phyloP scores from a whole-genome alignment of 2,888 invertebrate species.

The Xylota sylvarum region DNA sequence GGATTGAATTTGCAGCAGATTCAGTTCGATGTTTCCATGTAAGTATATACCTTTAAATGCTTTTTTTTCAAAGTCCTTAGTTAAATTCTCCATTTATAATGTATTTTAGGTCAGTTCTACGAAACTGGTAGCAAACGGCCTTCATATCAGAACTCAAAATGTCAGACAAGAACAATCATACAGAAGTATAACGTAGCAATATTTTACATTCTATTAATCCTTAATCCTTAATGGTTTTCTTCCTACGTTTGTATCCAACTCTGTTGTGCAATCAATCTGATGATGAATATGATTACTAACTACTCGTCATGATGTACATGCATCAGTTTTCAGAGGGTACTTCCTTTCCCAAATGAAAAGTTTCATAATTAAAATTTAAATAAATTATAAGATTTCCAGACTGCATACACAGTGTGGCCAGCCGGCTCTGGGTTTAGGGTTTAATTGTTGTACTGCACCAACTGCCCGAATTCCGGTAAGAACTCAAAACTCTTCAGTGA shows the following conservation, averaged over 20 bases:
- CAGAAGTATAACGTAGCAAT: not conserved
- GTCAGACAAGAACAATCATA: not conserved
- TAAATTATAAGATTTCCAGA: conserved; percentile 14
- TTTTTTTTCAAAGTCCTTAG: no score
- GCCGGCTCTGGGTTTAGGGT: not conserved
- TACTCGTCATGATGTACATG: not conserved
- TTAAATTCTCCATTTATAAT: no score
- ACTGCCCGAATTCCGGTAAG: not conserved
- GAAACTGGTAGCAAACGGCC: not conserved
- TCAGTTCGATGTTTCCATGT: no score
- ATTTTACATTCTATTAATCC: conserved; percentile 6
- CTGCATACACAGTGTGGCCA: not conserved
- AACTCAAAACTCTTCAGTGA: not conserved
- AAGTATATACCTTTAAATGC: no score
- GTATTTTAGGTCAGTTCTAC: no score
- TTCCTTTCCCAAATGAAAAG: not conserved
- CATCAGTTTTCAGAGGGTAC: not conserved
- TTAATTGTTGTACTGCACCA: not conserved
- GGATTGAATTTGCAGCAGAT: no score
- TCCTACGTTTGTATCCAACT: not conserved
- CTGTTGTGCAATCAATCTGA: not conserved
- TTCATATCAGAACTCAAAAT: not conserved
- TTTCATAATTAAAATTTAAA: conserved; percentile 12
- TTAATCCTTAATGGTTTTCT: conserved; percentile 2
- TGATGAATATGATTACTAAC: not conserved